Conservation (phyloP, 2,888 invertebrate species). For the Glaucopsyche alexis region DNA sequence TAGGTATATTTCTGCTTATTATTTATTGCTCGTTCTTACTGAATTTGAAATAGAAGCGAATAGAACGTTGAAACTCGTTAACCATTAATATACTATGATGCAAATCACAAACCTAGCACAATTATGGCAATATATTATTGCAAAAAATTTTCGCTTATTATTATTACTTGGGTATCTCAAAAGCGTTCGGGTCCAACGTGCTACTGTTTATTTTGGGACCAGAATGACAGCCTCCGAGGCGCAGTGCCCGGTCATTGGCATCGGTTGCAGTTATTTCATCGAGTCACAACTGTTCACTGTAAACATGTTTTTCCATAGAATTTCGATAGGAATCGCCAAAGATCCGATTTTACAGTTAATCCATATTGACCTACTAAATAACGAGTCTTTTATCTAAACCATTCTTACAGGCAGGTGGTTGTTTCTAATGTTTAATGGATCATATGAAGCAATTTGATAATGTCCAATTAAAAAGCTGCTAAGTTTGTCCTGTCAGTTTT, state of each 20-base stretch:
- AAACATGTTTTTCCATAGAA: conserved; percentile 54
- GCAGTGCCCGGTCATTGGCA: conserved; percentile 71
- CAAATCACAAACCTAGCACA: not conserved
- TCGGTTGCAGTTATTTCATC: conserved; percentile 73
- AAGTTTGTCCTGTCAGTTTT: too few species aligned
- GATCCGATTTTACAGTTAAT: conserved; percentile 36
- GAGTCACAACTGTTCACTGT: conserved; percentile 54
- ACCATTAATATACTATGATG: not conserved
- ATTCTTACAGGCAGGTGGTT: not conserved
- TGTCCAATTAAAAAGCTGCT: too few species aligned
- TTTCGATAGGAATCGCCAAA: conserved; percentile 33
- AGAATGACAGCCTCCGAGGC: conserved; percentile 65
- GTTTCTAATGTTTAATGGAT: not conserved
- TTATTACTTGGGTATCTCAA: not conserved
- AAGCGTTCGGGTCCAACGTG: not conserved
- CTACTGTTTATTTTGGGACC: conserved; percentile 62
- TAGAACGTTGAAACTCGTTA: not conserved
- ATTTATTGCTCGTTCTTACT: not conserved
- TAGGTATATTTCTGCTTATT: not conserved
- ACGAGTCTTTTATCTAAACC: not conserved
- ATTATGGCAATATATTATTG: not conserved
- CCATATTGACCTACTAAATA: conserved; percentile 5
- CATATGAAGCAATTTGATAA: not conserved
- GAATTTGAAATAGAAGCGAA: not conserved
- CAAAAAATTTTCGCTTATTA: not conserved